A percentile compares a stretch with the other conserved stretches of the same genome.
phyloP scores from a whole-genome alignment of 2,113 vertebrate species.

The Etia nguti region DNA sequence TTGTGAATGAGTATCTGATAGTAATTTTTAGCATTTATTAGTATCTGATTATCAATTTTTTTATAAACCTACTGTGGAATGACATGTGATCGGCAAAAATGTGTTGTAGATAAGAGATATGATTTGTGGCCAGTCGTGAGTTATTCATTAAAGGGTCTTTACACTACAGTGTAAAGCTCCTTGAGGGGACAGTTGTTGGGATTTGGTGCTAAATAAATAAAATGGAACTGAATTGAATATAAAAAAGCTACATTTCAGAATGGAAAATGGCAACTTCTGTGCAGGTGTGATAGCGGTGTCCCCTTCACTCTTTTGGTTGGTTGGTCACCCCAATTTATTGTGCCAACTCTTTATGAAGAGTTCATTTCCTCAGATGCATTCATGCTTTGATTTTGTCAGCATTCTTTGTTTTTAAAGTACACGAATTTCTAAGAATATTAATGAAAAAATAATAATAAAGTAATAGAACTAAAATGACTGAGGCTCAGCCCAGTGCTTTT shows the following conservation, averaged over 20 bases:
- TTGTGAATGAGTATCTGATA: background rate
- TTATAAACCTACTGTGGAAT: background rate
- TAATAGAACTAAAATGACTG: background rate
- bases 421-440: background rate
- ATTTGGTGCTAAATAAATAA: background rate
- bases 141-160: background rate
- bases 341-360: background rate
- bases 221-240: background rate
- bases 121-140: background rate
- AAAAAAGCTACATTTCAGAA: background rate
- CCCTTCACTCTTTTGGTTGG: background rate
- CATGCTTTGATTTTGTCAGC: background rate
- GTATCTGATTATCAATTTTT: background rate
- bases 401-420: background rate
- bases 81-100: background rate
- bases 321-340: background rate
- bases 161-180: background rate
- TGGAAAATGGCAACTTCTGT: background rate
- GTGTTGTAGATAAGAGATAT: background rate
- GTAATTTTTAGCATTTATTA: background rate
- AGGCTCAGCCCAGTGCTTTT: background rate
- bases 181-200: background rate
- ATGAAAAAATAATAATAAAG: fast-evolving
- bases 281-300: background rate
- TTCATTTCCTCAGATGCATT: background rate